phyloP scores from a whole-genome alignment of 2,888 invertebrate genomes.

The Volucella bombylans region DNA sequence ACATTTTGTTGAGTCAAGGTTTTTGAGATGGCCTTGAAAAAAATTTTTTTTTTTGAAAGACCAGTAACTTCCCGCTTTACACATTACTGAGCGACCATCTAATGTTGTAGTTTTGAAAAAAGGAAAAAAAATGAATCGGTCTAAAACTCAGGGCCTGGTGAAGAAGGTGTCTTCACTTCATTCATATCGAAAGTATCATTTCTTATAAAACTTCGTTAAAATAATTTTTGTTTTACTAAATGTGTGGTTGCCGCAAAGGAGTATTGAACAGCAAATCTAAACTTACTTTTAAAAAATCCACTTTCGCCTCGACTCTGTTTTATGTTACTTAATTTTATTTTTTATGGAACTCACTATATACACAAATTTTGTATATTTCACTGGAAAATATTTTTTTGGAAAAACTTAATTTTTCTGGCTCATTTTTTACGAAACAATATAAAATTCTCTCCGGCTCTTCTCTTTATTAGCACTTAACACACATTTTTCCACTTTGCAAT shows the following conservation, averaged over 20 bases:
- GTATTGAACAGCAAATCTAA: background rate
- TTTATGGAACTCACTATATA: conserved; percentile 5
- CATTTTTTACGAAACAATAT: background rate
- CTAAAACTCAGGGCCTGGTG: too few relatives aligned
- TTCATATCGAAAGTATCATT: too few relatives aligned
- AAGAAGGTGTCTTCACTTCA: too few relatives aligned
- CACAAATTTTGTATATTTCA: conserved; percentile 13
- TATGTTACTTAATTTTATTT: too few relatives aligned
- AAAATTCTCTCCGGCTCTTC: background rate
- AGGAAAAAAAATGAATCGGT: too few relatives aligned
- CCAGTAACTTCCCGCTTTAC: too few relatives aligned
- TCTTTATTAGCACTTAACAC: conserved; percentile 18
- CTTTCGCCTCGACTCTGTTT: too few relatives aligned
- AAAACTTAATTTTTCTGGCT: background rate
- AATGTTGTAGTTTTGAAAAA: too few relatives aligned
- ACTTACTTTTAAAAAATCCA: conserved; percentile 7
- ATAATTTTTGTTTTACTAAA: conserved; percentile 5
- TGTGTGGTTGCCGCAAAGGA: background rate
- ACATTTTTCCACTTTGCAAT: conserved; percentile 2
- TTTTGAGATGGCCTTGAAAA: too few relatives aligned
- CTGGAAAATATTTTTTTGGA: background rate
- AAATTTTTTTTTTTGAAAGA: too few relatives aligned
- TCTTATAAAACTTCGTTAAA: background rate
- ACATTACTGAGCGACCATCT: too few relatives aligned
- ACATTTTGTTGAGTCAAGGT: too few relatives aligned